Conservation (phyloP, 2,888 invertebrate genomes). For the Thyatira batis region DNA sequence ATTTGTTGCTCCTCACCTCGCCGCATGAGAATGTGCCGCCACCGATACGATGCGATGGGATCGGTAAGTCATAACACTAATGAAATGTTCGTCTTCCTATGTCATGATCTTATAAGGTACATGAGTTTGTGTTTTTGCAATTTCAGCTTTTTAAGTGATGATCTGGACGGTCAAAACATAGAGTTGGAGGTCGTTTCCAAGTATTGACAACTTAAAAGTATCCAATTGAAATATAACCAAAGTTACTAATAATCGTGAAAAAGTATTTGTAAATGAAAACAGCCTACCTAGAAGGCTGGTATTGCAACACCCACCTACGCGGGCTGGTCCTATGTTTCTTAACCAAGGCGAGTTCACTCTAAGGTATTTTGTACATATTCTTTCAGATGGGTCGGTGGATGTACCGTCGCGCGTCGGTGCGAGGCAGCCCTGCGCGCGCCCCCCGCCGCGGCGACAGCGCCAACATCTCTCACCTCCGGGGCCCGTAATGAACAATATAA, state of each 20-base stretch:
- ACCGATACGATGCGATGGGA: not conserved
- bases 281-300: too few relatives aligned
- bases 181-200: too few relatives aligned
- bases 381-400: not conserved
- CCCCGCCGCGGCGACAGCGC: slow-evolving; percentile 70
- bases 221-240: too few relatives aligned
- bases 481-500: slow-evolving; percentile 76
- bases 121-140: too few relatives aligned
- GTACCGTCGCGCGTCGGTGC: not conserved
- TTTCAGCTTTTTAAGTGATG: too few relatives aligned
- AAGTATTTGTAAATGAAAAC: too few relatives aligned
- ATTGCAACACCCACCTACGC: too few relatives aligned
- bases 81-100: not conserved
- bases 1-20: not conserved
- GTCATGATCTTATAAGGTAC: too few relatives aligned
- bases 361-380: not conserved
- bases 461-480: slow-evolving; percentile 78
- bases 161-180: too few relatives aligned
- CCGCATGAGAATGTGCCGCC: not conserved
- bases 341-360: not conserved
- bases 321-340: too few relatives aligned
- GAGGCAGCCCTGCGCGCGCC: slow-evolving; percentile 54
- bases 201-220: too few relatives aligned
- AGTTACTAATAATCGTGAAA: too few relatives aligned
- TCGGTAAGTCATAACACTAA: not conserved